Evolutionary conservation across 2,888 invertebrate genomes (phyloP), one percentile per base, ranked within the genome.

Genomic region (Tenthredo mesomela): DNA sequence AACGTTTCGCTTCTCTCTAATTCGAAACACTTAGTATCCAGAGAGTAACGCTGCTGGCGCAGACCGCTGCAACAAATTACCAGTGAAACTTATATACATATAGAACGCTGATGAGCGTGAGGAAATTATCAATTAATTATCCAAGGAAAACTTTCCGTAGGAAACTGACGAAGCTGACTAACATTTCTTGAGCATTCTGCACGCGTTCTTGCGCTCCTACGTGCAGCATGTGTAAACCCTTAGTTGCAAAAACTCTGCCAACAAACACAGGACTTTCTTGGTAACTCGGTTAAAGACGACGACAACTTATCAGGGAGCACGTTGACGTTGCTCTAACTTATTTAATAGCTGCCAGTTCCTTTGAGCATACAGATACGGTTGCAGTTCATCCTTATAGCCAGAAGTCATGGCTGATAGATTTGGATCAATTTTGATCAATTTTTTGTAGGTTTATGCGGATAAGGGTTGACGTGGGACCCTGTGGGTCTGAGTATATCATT

Each of bases 91-190:
- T 73, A 43, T 25, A 73, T 9, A 61, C 25, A 25, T 77, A 50
- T n/a, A 47, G 18, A 43, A 25, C 29, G 21, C 50, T 50, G 47
- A 77, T 54, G n/a, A 33, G 77, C 77, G 47, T 50, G 29, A 33
- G 77, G 33, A 77, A 77, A 77, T 77, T 77, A 54, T 54, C 50
- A 77, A 50, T 29, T 77, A 77, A 77, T 50, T 77, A 77, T 9
- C 29, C 15, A 10, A 77, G 54, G 15, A 54, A 33, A 50, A 77
- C 47, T 50, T 77, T 77, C 1, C 54, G 29, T 15, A 77, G 33
- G 54, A 50, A 33, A 77, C 50, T 29, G n/a, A 50, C 50, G 18
- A 29, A n/a, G 77, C 18, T 54, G 70, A 37, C 29, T 65, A 73
- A 9, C 40, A 54, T 77, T 54, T 54, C 77, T 77, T 77, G 29